phyloP scores from a whole-genome alignment of 2,797 vertebrate species.

The Pangasius krempfi region DNA sequence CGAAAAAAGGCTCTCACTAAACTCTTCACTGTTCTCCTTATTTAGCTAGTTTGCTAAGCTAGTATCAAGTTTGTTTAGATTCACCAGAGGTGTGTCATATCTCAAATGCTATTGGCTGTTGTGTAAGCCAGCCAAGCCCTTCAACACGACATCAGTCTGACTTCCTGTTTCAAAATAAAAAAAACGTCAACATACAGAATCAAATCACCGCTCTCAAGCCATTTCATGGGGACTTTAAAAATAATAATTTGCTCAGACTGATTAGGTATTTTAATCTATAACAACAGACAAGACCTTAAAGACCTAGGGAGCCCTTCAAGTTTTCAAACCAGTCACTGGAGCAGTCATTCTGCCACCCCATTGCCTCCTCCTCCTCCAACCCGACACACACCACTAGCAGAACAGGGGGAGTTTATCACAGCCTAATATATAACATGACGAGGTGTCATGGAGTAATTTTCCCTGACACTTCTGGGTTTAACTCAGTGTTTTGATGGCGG shows the following conservation, averaged over 20 bases:
- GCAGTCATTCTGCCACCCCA: constrained; percentile 29
- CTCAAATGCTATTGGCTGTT: neutral
- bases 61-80: neutral
- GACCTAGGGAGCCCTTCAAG: neutral
- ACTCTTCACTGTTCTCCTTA: neutral
- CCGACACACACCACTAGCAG: constrained; percentile 23
- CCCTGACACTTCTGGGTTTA: constrained; percentile 68
- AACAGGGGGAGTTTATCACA: constrained; percentile 55
- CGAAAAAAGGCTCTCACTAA: neutral
- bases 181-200: neutral
- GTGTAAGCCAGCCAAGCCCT: neutral
- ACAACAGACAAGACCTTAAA: neutral
- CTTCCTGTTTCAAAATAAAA: neutral
- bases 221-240: neutral
- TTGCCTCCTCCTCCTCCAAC: constrained; percentile 37
- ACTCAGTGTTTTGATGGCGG: constrained; percentile 61
- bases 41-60: neutral
- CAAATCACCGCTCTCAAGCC: neutral
- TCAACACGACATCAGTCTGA: neutral
- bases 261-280: neutral
- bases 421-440: constrained; percentile 66
- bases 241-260: neutral
- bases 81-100: neutral
- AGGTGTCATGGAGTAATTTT: constrained; percentile 71
- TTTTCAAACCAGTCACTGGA: constrained; percentile 14